Evolutionary conservation across 2,113 vertebrate species (phyloP).

Genomic region (Nycticebus coucang): DNA sequence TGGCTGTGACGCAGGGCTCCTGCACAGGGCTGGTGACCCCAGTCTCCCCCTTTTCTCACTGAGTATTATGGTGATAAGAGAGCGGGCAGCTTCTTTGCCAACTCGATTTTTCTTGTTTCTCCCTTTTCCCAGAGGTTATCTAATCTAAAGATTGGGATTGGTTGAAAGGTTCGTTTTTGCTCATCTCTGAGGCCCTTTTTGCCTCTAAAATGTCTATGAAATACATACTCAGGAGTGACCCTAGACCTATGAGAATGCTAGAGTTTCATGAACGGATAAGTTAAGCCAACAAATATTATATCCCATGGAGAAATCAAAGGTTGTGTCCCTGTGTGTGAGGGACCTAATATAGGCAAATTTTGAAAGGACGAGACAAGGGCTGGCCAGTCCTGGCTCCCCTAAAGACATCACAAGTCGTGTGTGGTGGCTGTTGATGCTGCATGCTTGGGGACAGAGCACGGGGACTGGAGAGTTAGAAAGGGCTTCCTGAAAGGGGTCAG

Average conservation of each 20-base stretch:
- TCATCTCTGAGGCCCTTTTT: background rate
- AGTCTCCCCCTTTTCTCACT: background rate
- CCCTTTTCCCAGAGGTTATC: background rate
- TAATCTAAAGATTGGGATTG: background rate
- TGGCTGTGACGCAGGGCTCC: background rate
- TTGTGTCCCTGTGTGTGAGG: accelerated
- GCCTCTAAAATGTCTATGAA: background rate
- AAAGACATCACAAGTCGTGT: accelerated
- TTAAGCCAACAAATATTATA: background rate
- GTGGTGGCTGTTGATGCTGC: background rate
- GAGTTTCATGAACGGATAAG: background rate
- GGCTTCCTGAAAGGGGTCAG: background rate
- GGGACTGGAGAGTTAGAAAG: background rate
- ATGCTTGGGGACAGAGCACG: background rate
- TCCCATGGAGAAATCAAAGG: background rate
- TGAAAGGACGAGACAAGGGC: background rate
- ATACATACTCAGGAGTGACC: background rate
- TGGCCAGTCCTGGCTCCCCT: too few relatives aligned
- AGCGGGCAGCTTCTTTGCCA: background rate
- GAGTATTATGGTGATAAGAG: background rate
- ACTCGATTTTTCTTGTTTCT: background rate
- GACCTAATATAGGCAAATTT: background rate
- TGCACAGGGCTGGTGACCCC: too few relatives aligned
- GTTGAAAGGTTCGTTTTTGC: background rate
- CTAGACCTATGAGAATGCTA: background rate